phyloP scores from a whole-genome alignment of 2,113 vertebrate genomes.

The Gymnobelideus leadbeateri region DNA sequence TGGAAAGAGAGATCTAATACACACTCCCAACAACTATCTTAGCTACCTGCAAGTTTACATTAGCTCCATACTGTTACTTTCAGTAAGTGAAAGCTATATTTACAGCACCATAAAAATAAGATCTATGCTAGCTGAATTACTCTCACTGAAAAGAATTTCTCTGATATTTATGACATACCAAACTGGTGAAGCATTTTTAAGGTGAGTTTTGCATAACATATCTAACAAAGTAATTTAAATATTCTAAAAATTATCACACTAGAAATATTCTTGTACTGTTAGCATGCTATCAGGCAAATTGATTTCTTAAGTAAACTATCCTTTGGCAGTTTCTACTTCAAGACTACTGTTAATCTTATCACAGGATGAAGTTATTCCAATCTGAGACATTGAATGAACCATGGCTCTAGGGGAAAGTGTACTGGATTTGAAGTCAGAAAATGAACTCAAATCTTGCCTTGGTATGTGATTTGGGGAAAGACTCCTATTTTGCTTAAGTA shows the following conservation, averaged over 20 bases:
- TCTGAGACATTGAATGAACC: not conserved
- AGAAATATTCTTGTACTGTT: not conserved
- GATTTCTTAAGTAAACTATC: slow-evolving; percentile 18
- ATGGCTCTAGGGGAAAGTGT: not conserved
- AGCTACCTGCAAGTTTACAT: slow-evolving; percentile 49
- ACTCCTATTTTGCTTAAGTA: not conserved
- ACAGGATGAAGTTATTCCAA: not conserved
- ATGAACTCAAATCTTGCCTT: not conserved
- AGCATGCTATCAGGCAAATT: not conserved
- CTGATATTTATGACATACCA: slow-evolving; percentile 61
- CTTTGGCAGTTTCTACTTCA: not conserved
- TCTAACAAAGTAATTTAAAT: slow-evolving; percentile 14
- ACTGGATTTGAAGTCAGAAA: not conserved
- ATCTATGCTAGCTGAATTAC: slow-evolving; percentile 68
- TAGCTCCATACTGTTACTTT: slow-evolving; percentile 71
- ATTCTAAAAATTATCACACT: slow-evolving; percentile 7
- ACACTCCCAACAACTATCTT: slow-evolving; percentile 24
- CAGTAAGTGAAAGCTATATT: slow-evolving; percentile 58
- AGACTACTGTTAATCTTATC: not conserved
- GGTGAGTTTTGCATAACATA: not conserved
- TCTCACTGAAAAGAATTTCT: slow-evolving; percentile 51
- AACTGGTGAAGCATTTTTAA: slow-evolving; percentile 42
- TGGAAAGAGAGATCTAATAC: slow-evolving; percentile 34
- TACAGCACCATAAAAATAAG: slow-evolving; percentile 66
- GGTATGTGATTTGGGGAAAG: not conserved